Conservation (phyloP, 2,113 vertebrate genomes). For the Corydoras maculifer region DNA sequence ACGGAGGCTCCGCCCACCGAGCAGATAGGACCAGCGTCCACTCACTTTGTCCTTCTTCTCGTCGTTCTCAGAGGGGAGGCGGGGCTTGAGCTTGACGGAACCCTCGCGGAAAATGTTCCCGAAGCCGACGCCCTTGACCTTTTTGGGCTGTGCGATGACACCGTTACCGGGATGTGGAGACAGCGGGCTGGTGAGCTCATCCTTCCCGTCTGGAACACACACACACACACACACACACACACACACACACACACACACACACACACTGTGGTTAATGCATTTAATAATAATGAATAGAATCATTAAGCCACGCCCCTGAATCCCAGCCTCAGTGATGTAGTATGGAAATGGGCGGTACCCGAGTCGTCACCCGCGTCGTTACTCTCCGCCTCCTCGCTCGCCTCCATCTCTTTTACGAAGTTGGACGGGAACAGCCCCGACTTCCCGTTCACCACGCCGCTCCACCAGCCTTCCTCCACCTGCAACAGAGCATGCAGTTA, state of each 20-base stretch:
- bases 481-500: conserved; percentile 46
- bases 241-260: background rate
- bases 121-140: conserved; percentile 87
- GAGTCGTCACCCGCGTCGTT: conserved; percentile 70
- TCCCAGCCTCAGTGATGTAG: too few species aligned
- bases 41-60: conserved; percentile 86
- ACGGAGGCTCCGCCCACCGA: too few species aligned
- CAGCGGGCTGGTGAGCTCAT: conserved; percentile 53
- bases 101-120: conserved; percentile 94
- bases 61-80: conserved; percentile 71
- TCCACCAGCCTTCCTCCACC: conserved; percentile 99
- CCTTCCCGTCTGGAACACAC: conserved; percentile 53
- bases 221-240: background rate
- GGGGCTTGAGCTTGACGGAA: conserved; percentile 80
- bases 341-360: conserved; percentile 58
- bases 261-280: background rate
- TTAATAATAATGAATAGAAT: too few species aligned
- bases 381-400: conserved; percentile 66
- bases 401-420: conserved; percentile 88
- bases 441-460: conserved; percentile 74
- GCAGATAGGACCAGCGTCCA: too few species aligned
- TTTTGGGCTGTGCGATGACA: conserved; percentile 82
- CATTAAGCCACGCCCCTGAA: too few species aligned
- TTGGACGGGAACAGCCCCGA: conserved; percentile 88
- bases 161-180: conserved; percentile 71